Evolutionary conservation across 2,888 invertebrate species (phyloP).

Genomic region (Drosophila eohydei): DNA sequence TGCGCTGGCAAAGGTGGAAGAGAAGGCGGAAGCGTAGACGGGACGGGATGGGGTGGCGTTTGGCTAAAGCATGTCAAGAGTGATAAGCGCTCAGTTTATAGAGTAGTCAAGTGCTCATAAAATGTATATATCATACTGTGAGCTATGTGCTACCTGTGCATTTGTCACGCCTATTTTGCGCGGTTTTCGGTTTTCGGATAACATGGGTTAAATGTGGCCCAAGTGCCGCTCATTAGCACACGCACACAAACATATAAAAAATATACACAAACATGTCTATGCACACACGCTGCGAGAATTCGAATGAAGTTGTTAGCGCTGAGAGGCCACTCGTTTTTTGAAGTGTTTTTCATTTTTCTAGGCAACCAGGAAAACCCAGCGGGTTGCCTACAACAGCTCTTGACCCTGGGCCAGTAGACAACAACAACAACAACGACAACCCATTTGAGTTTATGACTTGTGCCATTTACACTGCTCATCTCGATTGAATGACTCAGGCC

Average conservation of each 20-base stretch:
- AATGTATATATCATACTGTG: constrained; percentile 35
- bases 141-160: constrained; percentile 45
- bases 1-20: constrained; percentile 3
- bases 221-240: constrained; percentile 70
- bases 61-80: constrained; percentile 39
- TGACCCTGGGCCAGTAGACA: constrained; percentile 54
- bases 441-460: constrained; percentile 62
- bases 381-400: constrained; percentile 49
- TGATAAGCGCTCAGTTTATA: constrained; percentile 71
- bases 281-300: constrained; percentile 32
- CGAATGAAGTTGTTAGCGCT: constrained; percentile 52
- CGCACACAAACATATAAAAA: constrained; percentile 38
- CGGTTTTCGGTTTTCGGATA: constrained; percentile 60
- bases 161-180: constrained; percentile 59
- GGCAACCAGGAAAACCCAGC: constrained; percentile 53
- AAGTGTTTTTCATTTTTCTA: constrained; percentile 41
- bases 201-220: constrained; percentile 71
- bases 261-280: constrained; percentile 11
- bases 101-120: constrained; percentile 75
- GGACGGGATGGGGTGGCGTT: background rate
- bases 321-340: constrained; percentile 52
- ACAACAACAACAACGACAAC: constrained; percentile 17
- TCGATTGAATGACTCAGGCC: constrained; percentile 62
- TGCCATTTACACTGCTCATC: constrained; percentile 66
- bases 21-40: constrained; percentile 8